Evolutionary conservation across 2,113 vertebrate genomes (phyloP).

Genomic region (Notothenia coriiceps): DNA sequence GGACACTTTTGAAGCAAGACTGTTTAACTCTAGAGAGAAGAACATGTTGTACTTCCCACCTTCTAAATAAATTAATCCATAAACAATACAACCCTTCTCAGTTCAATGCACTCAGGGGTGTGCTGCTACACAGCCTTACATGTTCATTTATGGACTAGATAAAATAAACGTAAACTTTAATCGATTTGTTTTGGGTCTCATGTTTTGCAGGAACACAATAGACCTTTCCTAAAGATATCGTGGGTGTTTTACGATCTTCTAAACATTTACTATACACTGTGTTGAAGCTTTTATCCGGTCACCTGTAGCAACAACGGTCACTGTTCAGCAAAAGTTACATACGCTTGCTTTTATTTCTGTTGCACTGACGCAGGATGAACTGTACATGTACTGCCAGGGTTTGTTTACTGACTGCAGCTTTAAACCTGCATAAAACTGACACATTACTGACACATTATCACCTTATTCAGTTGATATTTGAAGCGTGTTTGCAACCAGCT

Average conservation of each 20-base stretch:
- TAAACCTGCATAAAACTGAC: not conserved
- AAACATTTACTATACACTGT: not conserved
- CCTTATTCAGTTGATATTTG: not conserved
- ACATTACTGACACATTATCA: not conserved
- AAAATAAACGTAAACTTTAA: not conserved
- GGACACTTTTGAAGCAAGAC: not conserved
- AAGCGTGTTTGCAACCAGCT: not conserved
- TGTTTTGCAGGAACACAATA: not conserved
- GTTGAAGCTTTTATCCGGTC: not conserved
- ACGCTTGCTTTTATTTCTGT: not conserved
- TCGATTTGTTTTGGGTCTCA: not conserved
- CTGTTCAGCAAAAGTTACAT: not conserved
- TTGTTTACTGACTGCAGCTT: slow-evolving; percentile 9
- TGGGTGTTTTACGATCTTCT: not conserved
- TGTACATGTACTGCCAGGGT: not conserved
- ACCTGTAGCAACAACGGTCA: not conserved
- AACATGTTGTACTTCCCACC: not conserved
- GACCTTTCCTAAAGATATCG: not conserved
- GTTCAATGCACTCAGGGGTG: not conserved
- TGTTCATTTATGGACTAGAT: not conserved
- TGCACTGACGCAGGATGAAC: not conserved
- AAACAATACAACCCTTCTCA: not conserved
- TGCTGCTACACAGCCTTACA: not conserved
- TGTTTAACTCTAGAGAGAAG: not conserved
- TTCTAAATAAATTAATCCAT: not conserved